Base-by-base conservation (phyloP, 2,113 vertebrate genomes). In the Kryptolebias marmoratus region DNA sequence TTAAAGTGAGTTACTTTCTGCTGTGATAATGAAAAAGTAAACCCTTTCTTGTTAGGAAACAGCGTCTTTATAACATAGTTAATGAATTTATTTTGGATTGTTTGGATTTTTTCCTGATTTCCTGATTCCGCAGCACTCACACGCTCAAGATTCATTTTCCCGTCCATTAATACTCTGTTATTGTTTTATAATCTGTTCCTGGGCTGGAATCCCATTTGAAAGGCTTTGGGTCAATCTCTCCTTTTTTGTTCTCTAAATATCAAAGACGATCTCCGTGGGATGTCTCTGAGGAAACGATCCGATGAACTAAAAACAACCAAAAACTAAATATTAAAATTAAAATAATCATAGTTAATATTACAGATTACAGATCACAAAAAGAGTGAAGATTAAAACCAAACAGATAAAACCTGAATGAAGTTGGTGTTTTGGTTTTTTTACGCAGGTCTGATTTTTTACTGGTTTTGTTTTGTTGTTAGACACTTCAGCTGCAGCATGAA, bases 131-230 rank as follows among this genome's bases (percentile, higher is more conserved):
- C 30, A 15, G 58, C 50, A 47, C 45, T 58, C 5, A 5, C 47
- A 64, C 9, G 42, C 56, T n/a, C 4, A 63, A 48, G 60, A 15
- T 54, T 55, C 62, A 42, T 73, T 64, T 59, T 77, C 2, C 3
- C 15, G 1, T 63, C 53, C 59, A 5, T 47, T 44, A 66, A 71
- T 76, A 39, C 32, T 49, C 3, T 32, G 18, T 44, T 59, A 66
- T 57, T 65, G 42, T 39, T 75, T n/a, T 83, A 31, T 73, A 67
- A 71, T 71, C 60, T 62, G 16, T 55, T 42, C 11, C 6, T 15
- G 58, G 16, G 16, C 61, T 66, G 48, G 42, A 67, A 79, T 76
- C 70, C 54, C 68, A 72, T 75, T 75, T 71, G 31, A 72, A 54
- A 63, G 52, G 64, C 52, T 79, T 71, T 75, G 14, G 2, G n/a